Conservation (phyloP, 2,113 vertebrate species). For the Platysteira castanea region DNA sequence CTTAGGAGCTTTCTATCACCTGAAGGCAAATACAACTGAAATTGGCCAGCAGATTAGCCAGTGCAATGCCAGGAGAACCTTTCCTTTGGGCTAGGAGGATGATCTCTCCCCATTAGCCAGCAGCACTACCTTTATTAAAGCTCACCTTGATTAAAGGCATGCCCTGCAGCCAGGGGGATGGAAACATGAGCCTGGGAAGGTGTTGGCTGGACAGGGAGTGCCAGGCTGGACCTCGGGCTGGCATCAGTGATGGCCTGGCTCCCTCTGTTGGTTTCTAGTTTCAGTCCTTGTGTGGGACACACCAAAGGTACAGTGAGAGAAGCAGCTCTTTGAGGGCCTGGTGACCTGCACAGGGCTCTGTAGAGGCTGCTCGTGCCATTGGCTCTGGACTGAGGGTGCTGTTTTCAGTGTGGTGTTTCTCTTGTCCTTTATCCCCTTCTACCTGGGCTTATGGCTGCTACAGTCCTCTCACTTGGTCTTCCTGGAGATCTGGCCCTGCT, state of each 20-base stretch:
- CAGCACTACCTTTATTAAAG: neutral
- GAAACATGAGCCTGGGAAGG: neutral
- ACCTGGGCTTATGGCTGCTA: neutral
- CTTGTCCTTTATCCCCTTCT: neutral
- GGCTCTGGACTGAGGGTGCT: neutral
- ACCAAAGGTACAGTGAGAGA: neutral
- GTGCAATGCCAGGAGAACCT: neutral
- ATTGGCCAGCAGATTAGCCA: neutral
- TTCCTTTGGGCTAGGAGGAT: neutral
- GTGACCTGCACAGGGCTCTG: neutral
- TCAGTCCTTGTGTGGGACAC: neutral
- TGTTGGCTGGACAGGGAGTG: neutral
- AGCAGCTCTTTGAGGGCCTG: neutral
- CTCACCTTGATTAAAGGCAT: neutral
- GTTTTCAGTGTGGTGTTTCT: neutral
- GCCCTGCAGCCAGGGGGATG: neutral
- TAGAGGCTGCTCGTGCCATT: neutral
- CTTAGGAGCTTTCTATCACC: neutral
- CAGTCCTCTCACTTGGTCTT: neutral
- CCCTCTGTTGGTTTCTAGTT: neutral
- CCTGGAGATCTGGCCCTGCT: neutral
- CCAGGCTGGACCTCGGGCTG: fast-evolving
- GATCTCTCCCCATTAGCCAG: neutral
- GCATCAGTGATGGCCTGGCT: neutral
- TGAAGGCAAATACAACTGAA: neutral